Evolutionary conservation across 2,113 vertebrate species (phyloP), one percentile per base, ranked within the genome.

Genomic region (Apteryx mantelli): DNA sequence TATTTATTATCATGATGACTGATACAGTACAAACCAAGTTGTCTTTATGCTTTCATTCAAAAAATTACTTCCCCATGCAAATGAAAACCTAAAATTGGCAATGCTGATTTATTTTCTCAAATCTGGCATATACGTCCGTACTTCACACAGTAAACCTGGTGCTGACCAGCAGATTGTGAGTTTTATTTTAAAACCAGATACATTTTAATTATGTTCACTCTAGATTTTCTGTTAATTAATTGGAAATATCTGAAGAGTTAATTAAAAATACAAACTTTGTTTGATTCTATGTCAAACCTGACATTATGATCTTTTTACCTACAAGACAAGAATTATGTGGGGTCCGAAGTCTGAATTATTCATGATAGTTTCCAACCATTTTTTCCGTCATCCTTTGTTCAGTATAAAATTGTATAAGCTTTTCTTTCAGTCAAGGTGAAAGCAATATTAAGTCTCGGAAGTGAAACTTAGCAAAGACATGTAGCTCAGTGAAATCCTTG

Each of bases 341-440:
- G 82, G 90, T 97, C 75, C 61, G 79, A 90, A 86, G 61, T 76
- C 65, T 97, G 95, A 96, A 96, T 97, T 95, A 97, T 97, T 97
- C 88, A 95, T 96, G 2, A 90, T 81, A 40, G 64, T 88, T 97
- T 93, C 79, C 88, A 94, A 80, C 46, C 87, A 36, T 61, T 89
- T 91, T 91, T 87, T 79, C 25, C 48, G 44, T 92, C n/a, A 73
- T 92, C 56, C 68, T 94, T 93, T 92, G 85, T 95, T 95, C 93
- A 82, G 36, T 91, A 34, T 88, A 86, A 96, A 97, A 91, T 88
- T 93, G 93, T 84, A 75, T 25, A 89, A 91, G 86, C 91, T 95
- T 93, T 97, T 74, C 93, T 96, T 96, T 94, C 95, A 95, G 82
- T 82, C 89, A 96, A 96, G 93, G 96, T 97, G 96, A 97, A 96